Conservation (phyloP, 2,113 vertebrate genomes). For the Cebus imitator region DNA sequence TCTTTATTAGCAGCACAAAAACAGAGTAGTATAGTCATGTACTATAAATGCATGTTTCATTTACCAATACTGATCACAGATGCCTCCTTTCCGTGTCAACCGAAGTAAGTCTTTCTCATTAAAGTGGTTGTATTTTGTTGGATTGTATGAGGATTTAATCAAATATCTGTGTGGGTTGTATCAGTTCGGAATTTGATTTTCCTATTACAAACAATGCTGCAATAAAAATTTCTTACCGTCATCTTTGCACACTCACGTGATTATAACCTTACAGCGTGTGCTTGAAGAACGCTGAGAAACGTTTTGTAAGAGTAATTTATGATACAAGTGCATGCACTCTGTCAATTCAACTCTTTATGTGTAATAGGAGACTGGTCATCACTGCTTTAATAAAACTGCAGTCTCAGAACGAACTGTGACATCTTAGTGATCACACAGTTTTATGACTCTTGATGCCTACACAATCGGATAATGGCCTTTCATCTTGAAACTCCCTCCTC, state of each 20-base stretch:
- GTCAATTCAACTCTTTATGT: neutral
- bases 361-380: neutral
- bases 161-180: neutral
- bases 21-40: neutral
- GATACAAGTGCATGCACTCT: accelerated
- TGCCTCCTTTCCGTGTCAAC: neutral
- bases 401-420: neutral
- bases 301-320: neutral
- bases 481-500: neutral
- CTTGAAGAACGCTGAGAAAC: neutral
- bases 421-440: neutral
- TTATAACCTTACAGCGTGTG: neutral
- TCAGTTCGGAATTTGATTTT: neutral
- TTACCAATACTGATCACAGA: neutral
- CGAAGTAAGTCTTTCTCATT: neutral
- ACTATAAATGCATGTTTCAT: neutral
- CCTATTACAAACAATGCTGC: neutral
- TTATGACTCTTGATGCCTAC: neutral
- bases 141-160: neutral
- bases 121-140: neutral
- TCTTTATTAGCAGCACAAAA: no score
- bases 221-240: neutral
- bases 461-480: neutral
- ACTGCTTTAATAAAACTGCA: neutral
- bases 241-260: neutral